Conservation (phyloP, 2,113 vertebrate genomes). For the Orientallactaga bullata region DNA sequence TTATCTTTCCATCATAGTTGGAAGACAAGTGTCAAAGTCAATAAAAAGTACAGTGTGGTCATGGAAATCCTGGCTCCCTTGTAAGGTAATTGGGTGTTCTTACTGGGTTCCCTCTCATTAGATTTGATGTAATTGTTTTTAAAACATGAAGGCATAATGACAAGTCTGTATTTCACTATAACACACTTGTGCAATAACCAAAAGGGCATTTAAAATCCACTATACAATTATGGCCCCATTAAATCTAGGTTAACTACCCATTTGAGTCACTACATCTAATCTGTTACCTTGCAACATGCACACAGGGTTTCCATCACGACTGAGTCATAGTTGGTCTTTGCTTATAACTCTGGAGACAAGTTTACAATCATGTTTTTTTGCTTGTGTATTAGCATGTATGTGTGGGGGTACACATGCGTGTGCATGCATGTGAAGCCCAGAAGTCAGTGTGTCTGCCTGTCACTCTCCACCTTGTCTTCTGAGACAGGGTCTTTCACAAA, state of each 20-base stretch:
- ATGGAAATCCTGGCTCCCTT: conserved; percentile 54
- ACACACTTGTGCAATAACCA: conserved; percentile 74
- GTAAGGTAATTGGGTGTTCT: conserved; percentile 67
- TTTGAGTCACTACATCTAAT: conserved; percentile 77
- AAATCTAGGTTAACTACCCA: conserved; percentile 76
- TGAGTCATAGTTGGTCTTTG: conserved; percentile 77
- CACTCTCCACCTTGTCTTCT: too few relatives aligned
- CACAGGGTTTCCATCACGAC: conserved; percentile 66
- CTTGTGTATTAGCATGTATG: too few relatives aligned
- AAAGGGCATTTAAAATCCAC: conserved; percentile 77
- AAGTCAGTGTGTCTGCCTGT: too few relatives aligned
- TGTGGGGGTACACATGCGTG: too few relatives aligned
- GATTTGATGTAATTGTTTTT: conserved; percentile 77
- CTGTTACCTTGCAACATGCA: conserved; percentile 78
- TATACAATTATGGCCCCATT: conserved; percentile 75
- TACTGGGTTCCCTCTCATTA: conserved; percentile 73
- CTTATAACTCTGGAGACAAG: conserved; percentile 74
- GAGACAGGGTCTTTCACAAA: too few relatives aligned
- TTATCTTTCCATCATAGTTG: conserved; percentile 67
- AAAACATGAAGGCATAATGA: conserved; percentile 75
- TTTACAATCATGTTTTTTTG: too few relatives aligned
- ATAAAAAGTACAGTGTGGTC: conserved; percentile 45
- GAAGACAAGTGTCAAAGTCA: conserved; percentile 66
- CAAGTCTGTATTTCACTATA: conserved; percentile 77
- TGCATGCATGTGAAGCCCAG: too few relatives aligned